These are phyloP conservation scores for Panthera tigris DNA, from an alignment of 2,113 vertebrate species.

Conservation along the genomic window DNA sequence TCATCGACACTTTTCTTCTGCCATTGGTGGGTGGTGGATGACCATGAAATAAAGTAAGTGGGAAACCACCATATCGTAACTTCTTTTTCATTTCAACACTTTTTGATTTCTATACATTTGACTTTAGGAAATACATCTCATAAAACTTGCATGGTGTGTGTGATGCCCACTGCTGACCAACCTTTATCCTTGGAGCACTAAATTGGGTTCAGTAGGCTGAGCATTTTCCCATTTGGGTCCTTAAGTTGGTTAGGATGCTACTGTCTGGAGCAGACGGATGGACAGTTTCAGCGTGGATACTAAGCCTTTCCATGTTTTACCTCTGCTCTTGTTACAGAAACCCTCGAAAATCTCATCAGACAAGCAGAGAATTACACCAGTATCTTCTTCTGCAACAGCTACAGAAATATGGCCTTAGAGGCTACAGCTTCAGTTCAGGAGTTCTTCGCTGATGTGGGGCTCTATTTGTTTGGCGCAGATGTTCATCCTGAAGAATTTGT, in stretches of 20 bases:
- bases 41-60: background rate
- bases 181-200: background rate
- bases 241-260: background rate
- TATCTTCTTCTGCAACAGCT: conserved; percentile 84
- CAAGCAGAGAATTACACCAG: conserved; percentile 91
- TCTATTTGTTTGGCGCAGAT: conserved; percentile 92
- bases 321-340: conserved; percentile 85
- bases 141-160: background rate
- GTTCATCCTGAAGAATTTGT: conserved; percentile 86
- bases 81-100: background rate
- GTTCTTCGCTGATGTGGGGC: conserved; percentile 90
- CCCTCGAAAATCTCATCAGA: conserved; percentile 87
- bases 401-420: conserved; percentile 85
- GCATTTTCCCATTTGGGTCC: background rate
- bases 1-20: background rate
- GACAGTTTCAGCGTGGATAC: background rate
- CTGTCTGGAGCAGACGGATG: background rate
- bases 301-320: conserved; percentile 13
- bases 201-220: background rate
- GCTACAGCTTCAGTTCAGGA: conserved; percentile 82
- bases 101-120: background rate
- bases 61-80: background rate
- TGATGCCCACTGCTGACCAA: background rate
- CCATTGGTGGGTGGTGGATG: background rate
- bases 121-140: background rate